These are phyloP conservation scores for Heliconius nattereri DNA, from an alignment of 1,140 invertebrate genomes.

Conservation along the genomic window DNA sequence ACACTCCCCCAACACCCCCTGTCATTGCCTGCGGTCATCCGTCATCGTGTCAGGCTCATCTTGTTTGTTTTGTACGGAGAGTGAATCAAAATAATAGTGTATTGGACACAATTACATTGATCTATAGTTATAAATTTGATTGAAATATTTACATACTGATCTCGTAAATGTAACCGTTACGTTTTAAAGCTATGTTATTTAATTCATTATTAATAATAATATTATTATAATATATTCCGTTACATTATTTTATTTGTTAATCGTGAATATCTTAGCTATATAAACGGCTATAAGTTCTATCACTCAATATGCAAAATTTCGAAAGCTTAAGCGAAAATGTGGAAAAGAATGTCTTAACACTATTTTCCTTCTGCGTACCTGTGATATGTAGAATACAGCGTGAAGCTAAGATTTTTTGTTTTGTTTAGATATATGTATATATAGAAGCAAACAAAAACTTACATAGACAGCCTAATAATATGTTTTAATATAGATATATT, in stretches of 20 bases:
- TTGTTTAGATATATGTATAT: too few species aligned
- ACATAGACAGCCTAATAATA: too few species aligned
- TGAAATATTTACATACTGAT: not conserved
- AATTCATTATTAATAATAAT: not conserved
- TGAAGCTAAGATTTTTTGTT: too few species aligned
- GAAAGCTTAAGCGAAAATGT: too few species aligned
- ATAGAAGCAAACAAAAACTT: too few species aligned
- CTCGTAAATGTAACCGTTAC: not conserved
- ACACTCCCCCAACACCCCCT: not conserved
- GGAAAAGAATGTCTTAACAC: not conserved
- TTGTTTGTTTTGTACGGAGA: slow-evolving; percentile 10
- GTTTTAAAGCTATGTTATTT: not conserved
- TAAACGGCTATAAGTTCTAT: too few species aligned
- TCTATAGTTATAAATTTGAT: not conserved
- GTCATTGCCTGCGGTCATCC: slow-evolving; percentile 41
- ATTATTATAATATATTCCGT: too few species aligned
- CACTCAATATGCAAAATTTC: too few species aligned
- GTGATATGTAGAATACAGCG: too few species aligned
- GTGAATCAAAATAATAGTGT: not conserved
- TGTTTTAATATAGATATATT: too few species aligned
- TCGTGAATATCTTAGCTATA: too few species aligned
- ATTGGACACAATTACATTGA: not conserved
- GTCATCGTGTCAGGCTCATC: slow-evolving; percentile 9
- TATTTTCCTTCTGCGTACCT: not conserved
- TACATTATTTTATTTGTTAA: too few species aligned